Evolutionary conservation across 2,888 invertebrate species (phyloP), one percentile per base, ranked within the genome.

Genomic region (Candidula unifasciata): DNA sequence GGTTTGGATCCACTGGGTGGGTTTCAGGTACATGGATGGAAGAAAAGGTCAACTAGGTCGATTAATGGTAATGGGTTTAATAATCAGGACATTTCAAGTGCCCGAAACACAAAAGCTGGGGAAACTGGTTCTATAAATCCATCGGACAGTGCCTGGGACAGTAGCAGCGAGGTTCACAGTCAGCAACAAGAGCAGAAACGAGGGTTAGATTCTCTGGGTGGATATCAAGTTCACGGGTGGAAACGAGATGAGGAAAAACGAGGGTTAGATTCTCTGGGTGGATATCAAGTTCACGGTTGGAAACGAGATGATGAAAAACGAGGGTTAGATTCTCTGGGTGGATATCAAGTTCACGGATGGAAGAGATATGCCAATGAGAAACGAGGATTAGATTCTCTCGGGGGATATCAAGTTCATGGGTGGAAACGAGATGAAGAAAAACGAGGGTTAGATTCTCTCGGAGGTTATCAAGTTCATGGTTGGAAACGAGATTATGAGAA

Each of bases 241-340:
- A 83, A 83, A 33, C 24, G 81, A 54, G 81, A 81, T 10, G 76
- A 76, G 1, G 69, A 64, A 33, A 84, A 84, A 74, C 37, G 84
- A 30, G 60, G 60, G 8, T n/a, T 84, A 52, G 84, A 84, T 66
- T 84, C 84, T 16, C 44, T 84, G n/a, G 84, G 84, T 73, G 84
- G 80, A 52, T 84, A 74, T 80, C 33, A 84, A 18, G 84, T 84
- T 64, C 84, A 84, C 52, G 84, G 84, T 1, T 80, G 79, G 84
- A 84, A 84, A 60, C 10, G 83, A 69, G 77, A 77, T n/a, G 76
- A 71, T 2, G 76, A 76, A 30, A 82, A 83, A 54, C 44, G 80
- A 27, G 18, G 30, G 21, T 16, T 80, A 66, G 84, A 84, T 57
- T 84, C 84, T 10, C 35, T 84, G 21, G 84, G 80, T 68, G 80